Conservation (phyloP, 2,113 vertebrate species). For the Electrona antarctica region DNA sequence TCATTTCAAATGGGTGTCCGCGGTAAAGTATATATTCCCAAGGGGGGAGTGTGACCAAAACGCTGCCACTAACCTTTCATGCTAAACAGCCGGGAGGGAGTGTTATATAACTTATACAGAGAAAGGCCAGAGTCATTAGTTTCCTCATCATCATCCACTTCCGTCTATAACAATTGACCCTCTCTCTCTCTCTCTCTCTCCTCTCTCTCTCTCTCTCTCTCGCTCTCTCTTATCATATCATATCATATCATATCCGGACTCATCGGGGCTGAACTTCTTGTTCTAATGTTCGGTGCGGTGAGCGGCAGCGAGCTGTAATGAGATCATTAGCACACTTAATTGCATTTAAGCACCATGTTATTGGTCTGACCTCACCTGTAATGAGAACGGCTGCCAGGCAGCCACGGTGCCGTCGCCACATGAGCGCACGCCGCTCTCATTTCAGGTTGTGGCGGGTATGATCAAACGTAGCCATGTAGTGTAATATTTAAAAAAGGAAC, state of each 20-base stretch:
- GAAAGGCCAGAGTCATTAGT: slow-evolving; percentile 26
- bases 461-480: no score
- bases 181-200: no score
- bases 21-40: no score
- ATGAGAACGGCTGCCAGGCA: slow-evolving; percentile 4
- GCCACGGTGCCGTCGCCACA: background rate
- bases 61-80: no score
- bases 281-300: slow-evolving; percentile 14
- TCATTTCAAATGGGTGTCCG: no score
- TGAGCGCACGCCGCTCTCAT: background rate
- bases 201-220: no score
- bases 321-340: slow-evolving; percentile 35
- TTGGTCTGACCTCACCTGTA: slow-evolving; percentile 38
- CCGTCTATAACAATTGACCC: no score
- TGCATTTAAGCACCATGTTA: slow-evolving; percentile 31
- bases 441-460: no score
- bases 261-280: slow-evolving; percentile 20
- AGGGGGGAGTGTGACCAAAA: no score
- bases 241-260: slow-evolving; percentile 23
- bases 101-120: background rate
- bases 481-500: no score
- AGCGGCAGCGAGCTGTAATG: slow-evolving; percentile 18
- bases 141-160: slow-evolving; percentile 11
- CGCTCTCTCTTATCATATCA: no score
- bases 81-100: no score